A percentile compares a stretch with the other conserved stretches of the same genome.
phyloP scores from a whole-genome alignment of 2,797 vertebrate species.

The Bucorvus abyssinicus region DNA sequence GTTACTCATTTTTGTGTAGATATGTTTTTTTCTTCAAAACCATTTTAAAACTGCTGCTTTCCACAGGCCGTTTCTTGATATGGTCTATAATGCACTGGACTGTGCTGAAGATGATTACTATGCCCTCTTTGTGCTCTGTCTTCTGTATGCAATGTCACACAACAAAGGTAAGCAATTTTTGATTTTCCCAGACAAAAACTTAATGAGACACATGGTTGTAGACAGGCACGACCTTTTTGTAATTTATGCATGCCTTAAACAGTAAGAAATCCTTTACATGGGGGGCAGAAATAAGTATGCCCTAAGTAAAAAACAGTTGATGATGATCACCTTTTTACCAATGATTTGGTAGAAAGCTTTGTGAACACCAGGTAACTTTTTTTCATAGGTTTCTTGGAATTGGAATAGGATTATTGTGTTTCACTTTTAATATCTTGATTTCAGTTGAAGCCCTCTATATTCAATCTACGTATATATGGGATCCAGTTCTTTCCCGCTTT shows the following conservation, averaged over 20 bases:
- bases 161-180: conserved; percentile 86
- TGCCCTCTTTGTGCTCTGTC: conserved; percentile 94
- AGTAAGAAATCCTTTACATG: background rate
- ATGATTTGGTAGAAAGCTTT: background rate
- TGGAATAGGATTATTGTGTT: background rate
- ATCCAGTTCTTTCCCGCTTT: background rate
- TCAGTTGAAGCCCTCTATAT: background rate
- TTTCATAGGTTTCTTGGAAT: background rate
- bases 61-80: conserved; percentile 92
- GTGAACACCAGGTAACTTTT: background rate
- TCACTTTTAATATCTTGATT: background rate
- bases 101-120: conserved; percentile 91
- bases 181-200: background rate
- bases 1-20: background rate
- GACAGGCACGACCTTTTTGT: background rate
- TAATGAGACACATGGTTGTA: background rate
- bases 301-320: background rate
- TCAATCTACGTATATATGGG: background rate
- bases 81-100: conserved; percentile 93
- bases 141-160: conserved; percentile 94
- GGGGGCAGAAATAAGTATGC: background rate
- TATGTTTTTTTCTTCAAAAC: background rate
- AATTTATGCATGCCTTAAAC: background rate
- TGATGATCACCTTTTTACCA: background rate
- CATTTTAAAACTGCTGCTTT: background rate